phyloP scores from a whole-genome alignment of 2,888 invertebrate species.

The Pollenia labialis region DNA sequence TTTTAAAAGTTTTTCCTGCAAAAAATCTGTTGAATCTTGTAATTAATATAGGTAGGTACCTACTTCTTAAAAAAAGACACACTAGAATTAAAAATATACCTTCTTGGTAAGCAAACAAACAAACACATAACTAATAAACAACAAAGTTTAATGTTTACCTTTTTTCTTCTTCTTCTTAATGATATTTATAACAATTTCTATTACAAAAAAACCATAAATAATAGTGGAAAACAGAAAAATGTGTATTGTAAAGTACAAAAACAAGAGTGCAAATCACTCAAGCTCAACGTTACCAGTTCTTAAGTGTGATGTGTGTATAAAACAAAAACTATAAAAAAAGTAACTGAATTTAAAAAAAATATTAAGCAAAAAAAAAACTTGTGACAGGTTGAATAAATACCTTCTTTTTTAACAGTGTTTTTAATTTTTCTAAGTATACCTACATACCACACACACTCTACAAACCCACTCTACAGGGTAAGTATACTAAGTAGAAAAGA shows the following conservation, averaged over 20 bases:
- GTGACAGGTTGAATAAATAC: slow-evolving; percentile 75
- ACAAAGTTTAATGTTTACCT: slow-evolving; percentile 62
- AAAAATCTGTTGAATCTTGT: not conserved
- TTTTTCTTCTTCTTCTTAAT: slow-evolving; percentile 42
- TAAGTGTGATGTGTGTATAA: slow-evolving; percentile 40
- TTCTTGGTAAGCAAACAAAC: slow-evolving; percentile 15
- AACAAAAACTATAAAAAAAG: slow-evolving; percentile 44
- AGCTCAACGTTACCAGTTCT: slow-evolving; percentile 79
- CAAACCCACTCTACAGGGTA: slow-evolving; percentile 10
- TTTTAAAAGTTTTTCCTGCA: not conserved
- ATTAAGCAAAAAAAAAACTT: slow-evolving; percentile 54
- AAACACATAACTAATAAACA: slow-evolving; percentile 49
- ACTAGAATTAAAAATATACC: slow-evolving; percentile 18
- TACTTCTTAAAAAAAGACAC: slow-evolving; percentile 6
- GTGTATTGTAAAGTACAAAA: slow-evolving; percentile 21
- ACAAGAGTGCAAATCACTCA: slow-evolving; percentile 78
- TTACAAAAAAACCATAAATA: slow-evolving; percentile 62
- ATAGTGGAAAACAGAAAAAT: slow-evolving; percentile 35
- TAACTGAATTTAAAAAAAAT: slow-evolving; percentile 68
- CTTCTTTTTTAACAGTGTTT: slow-evolving; percentile 75
- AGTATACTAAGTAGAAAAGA: slow-evolving; percentile 11
- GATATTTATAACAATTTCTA: slow-evolving; percentile 63
- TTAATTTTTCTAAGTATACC: slow-evolving; percentile 22
- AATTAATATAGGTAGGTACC: not conserved
- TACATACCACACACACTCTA: slow-evolving; percentile 7